Conservation (phyloP, 2,113 vertebrate species). For the Lota lota region DNA sequence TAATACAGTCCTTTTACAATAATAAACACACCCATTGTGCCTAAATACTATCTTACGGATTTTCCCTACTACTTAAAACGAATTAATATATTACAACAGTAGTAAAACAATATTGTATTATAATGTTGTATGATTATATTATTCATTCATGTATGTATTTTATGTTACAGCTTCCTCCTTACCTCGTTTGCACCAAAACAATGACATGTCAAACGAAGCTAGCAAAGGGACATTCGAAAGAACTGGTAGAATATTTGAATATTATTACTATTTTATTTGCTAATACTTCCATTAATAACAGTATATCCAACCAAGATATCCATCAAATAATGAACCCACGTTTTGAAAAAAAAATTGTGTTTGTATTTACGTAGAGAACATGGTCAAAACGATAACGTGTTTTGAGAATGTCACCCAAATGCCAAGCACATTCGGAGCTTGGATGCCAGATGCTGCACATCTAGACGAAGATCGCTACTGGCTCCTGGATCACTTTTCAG, state of each 20-base stretch:
- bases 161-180: conserved; percentile 13
- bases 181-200: not conserved
- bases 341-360: no score
- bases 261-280: no score
- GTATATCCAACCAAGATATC: no score
- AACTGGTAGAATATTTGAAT: conserved; percentile 18
- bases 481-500: conserved; percentile 87
- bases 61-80: no score
- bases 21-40: no score
- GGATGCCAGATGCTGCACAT: conserved; percentile 79
- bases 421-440: conserved; percentile 80
- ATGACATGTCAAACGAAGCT: conserved; percentile 6
- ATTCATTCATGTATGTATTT: not conserved
- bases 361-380: conserved; percentile 57
- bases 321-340: no score
- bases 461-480: conserved; percentile 77
- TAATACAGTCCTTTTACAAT: no score
- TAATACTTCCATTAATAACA: no score
- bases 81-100: no score
- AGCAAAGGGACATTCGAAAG: conserved; percentile 6
- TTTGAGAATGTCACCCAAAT: conserved; percentile 65
- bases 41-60: no score
- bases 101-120: no score
- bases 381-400: conserved; percentile 73
- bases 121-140: no score